Evolutionary conservation across 2,113 vertebrate genomes (phyloP).

Genomic region (Sylvia atricapilla): DNA sequence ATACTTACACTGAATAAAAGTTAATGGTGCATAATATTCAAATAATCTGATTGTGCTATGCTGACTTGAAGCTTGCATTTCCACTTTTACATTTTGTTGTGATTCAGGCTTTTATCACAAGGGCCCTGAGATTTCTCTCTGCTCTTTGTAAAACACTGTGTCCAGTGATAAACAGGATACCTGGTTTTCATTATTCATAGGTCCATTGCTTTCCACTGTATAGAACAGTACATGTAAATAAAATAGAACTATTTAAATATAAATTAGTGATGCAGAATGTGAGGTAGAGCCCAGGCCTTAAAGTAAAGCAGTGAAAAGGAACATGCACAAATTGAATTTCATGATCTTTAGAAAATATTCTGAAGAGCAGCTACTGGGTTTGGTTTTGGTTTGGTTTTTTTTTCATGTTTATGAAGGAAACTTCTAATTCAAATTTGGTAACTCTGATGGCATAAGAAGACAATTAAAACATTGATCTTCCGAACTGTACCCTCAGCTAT

Average conservation of each 20-base stretch:
- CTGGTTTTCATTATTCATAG: not conserved
- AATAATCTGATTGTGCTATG: not conserved
- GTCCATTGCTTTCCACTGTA: not conserved
- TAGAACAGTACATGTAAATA: not conserved
- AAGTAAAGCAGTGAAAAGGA: not conserved
- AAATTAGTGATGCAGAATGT: not conserved
- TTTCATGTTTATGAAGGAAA: not conserved
- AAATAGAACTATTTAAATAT: not conserved
- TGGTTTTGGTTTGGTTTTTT: not conserved
- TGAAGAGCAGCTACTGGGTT: not conserved
- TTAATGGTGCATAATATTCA: not conserved
- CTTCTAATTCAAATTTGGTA: not conserved
- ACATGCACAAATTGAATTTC: not conserved
- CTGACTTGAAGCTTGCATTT: not conserved
- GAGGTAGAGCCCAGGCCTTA: not conserved
- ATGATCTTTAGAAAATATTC: not conserved
- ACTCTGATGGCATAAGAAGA: not conserved
- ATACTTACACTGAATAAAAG: not conserved
- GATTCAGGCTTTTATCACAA: not conserved
- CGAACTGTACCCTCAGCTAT: not conserved
- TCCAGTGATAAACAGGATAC: not conserved
- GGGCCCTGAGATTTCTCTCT: not conserved
- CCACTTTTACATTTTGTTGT: not conserved
- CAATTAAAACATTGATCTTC: not conserved
- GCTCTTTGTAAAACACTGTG: not conserved